Evolutionary conservation across 1,140 invertebrate species (phyloP), one percentile per base, ranked within the genome.

Genomic region (Acromyrmex echinatior): DNA sequence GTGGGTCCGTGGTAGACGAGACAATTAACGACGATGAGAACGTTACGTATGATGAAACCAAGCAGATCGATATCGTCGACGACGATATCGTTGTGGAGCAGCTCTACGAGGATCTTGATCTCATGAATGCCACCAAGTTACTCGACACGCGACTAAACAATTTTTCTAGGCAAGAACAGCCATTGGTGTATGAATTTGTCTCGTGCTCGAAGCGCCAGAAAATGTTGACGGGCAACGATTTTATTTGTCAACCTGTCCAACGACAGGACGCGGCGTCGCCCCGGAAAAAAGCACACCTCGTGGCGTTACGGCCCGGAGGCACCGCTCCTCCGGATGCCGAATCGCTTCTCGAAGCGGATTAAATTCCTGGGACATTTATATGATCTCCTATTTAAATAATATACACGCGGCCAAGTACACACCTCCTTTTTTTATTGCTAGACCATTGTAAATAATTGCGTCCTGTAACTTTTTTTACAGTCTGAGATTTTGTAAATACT

Each of bases 71-170:
- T 45, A 92, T 95, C 3, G 53, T 81, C 10, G 78, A 81, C 16
- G 78, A 70, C 9, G 65, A 81, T 0, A 70, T 81, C 10, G 65
- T 81, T 21, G 93, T 92, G 14, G 95, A 95, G 58, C 94, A 96
- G 68, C 82, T 95, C 9, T 96, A 96, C 87, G 96, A 96, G 79
- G 95, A 96, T 18, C 95, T 96, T 25, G 96, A 96, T 35, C 95
- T 96, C 12, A 96, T 96, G 63, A 96, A 96, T 28, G 95, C 96
- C 58, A 96, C 96, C 77, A 95, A 95, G 0, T 73, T 93, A 0
- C 84, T 96, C 0, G 94, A 95, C 62, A 94, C 95, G 91, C 93
- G 94, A 31, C 88, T 96, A n/a, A 95, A 94, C 49, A 93, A 79
- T 12, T 79, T 95, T 18, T 88, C 93, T 0, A 94, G 93, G 39